Evolutionary conservation across 2,888 invertebrate genomes (phyloP).

Genomic region (Azorinus chamasolen): DNA sequence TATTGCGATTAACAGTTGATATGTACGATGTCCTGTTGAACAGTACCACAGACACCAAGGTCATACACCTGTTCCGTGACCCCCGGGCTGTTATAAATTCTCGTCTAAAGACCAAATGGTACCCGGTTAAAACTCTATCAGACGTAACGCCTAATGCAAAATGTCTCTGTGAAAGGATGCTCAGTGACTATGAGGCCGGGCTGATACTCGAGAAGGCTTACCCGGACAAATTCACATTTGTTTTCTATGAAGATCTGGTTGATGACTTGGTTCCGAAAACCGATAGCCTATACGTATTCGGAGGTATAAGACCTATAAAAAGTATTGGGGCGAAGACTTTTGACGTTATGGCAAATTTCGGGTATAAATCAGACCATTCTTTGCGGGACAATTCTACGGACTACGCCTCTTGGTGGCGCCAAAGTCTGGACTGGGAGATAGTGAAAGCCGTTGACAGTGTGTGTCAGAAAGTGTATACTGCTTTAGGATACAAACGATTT

Average conservation of each 20-base stretch:
- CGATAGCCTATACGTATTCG: neutral
- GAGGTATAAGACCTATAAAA: neutral
- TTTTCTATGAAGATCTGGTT: constrained; percentile 6
- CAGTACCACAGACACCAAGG: neutral
- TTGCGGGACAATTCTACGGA: constrained; percentile 11
- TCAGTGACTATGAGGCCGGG: constrained; percentile 5
- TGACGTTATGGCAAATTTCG: neutral
- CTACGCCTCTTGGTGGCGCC: constrained; percentile 2
- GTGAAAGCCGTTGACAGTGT: neutral
- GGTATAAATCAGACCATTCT: constrained; percentile 1
- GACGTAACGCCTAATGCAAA: neutral
- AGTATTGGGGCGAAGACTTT: neutral
- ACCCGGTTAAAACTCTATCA: neutral
- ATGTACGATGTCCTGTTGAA: neutral
- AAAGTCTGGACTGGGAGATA: neutral
- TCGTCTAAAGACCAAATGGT: constrained; percentile 6
- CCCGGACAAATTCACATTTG: constrained; percentile 9
- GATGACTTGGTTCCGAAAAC: neutral
- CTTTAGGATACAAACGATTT: constrained; percentile 3
- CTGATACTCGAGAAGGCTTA: neutral
- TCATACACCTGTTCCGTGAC: constrained; percentile 14
- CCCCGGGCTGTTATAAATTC: constrained; percentile 14
- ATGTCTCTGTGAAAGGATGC: constrained; percentile 8
- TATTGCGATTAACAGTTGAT: constrained; percentile 5
- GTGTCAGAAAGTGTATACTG: neutral